phyloP scores from a whole-genome alignment of 2,113 vertebrate species.

The Spea multiplicata region DNA sequence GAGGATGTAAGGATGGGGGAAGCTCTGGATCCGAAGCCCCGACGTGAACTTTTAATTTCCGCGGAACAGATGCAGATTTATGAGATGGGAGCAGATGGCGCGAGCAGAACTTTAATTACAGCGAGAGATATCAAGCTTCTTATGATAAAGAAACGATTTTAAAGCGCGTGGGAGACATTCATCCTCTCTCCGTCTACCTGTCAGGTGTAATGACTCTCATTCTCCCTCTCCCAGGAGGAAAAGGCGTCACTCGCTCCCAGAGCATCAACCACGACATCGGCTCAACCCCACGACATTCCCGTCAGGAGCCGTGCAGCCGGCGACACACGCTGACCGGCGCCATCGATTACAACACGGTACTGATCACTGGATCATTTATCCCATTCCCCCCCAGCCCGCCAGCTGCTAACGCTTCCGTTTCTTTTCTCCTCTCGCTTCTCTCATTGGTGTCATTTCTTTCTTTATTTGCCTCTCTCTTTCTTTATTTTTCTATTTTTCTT shows the following conservation, averaged over 20 bases:
- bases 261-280: slow-evolving; percentile 48
- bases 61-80: slow-evolving; percentile 30
- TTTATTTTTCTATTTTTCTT: not conserved
- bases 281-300: slow-evolving; percentile 11
- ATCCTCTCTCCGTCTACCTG: not conserved
- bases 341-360: slow-evolving; percentile 49
- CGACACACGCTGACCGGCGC: slow-evolving; percentile 48
- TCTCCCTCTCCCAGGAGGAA: slow-evolving; percentile 17
- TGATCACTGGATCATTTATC: not conserved
- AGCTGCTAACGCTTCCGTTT: no score
- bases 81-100: slow-evolving; percentile 39
- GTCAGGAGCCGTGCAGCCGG: slow-evolving; percentile 24
- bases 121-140: slow-evolving; percentile 27
- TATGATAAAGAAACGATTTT: slow-evolving; percentile 1
- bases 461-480: not conserved
- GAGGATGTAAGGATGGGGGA: not conserved
- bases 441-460: not conserved
- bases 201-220: not conserved
- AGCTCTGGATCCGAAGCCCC: not conserved
- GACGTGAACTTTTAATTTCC: slow-evolving; percentile 19
- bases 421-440: not conserved
- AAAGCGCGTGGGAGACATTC: not conserved
- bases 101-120: slow-evolving; percentile 42
- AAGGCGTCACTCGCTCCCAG: slow-evolving; percentile 47
- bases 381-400: not conserved